Conservation (phyloP, 2,797 vertebrate species). For the Sandelia bainsii region DNA sequence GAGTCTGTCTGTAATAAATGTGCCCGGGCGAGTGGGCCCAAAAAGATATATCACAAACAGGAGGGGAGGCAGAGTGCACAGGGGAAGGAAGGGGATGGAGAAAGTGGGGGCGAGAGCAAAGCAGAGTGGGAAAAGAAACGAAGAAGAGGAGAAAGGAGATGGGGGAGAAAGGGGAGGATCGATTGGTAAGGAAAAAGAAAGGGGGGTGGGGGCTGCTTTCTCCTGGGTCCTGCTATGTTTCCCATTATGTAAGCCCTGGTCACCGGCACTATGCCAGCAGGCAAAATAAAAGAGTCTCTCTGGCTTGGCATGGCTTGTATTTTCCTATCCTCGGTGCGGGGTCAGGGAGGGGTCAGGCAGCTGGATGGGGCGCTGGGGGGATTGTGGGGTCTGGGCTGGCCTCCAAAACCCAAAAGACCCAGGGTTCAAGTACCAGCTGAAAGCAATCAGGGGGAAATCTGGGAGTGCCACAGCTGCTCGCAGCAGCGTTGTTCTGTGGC, state of each 20-base stretch:
- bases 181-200: slow-evolving; percentile 80
- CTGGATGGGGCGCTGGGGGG: slow-evolving; percentile 99
- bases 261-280: slow-evolving; percentile 99
- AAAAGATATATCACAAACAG: slow-evolving; percentile 96
- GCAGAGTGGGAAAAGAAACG: slow-evolving; percentile 67
- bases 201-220: slow-evolving; percentile 89
- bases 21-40: slow-evolving; percentile 92
- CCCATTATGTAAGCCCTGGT: slow-evolving; percentile 99
- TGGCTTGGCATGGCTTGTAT: slow-evolving; percentile 99
- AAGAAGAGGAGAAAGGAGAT: slow-evolving; percentile 79
- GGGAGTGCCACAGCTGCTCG: slow-evolving; percentile 99
- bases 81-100: slow-evolving; percentile 73
- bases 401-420: slow-evolving; percentile 99
- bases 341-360: slow-evolving; percentile 99
- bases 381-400: slow-evolving; percentile 99
- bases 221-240: slow-evolving; percentile 99
- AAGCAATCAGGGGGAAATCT: slow-evolving; percentile 99
- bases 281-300: slow-evolving; percentile 99
- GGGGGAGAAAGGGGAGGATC: slow-evolving; percentile 80
- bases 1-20: slow-evolving; percentile 95
- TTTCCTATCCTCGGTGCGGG: slow-evolving; percentile 99
- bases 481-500: slow-evolving; percentile 85
- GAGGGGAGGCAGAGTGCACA: slow-evolving; percentile 78
- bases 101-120: slow-evolving; percentile 52
- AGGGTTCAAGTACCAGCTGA: slow-evolving; percentile 99